Percentiles rank a stretch among this genome's conserved stretches.
Evolutionary conservation across 2,797 vertebrate genomes (phyloP).

Genomic region (Anguilla marmorata): DNA sequence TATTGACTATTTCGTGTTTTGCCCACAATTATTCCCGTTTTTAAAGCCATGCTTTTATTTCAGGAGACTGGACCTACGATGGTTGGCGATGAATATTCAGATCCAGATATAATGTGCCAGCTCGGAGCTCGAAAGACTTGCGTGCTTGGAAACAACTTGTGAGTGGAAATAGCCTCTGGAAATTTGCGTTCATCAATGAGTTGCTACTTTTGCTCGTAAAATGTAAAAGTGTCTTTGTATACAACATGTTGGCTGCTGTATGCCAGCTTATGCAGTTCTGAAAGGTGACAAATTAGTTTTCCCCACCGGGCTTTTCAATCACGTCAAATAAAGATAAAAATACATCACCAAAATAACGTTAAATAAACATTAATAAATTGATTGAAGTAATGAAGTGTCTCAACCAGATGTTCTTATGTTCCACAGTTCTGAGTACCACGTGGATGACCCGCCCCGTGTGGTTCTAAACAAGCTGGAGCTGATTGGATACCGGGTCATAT

Average conservation of each 20-base stretch:
- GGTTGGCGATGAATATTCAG: slow-evolving; percentile 75
- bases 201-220: not conserved
- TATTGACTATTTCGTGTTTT: not conserved
- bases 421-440: slow-evolving; percentile 74
- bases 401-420: not conserved
- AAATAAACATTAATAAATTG: not conserved
- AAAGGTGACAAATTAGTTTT: not conserved
- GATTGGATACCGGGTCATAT: slow-evolving; percentile 71
- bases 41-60: slow-evolving; percentile 23
- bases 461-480: slow-evolving; percentile 77
- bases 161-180: slow-evolving; percentile 51
- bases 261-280: not conserved
- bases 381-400: not conserved
- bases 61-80: slow-evolving; percentile 78
- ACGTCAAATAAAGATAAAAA: not conserved
- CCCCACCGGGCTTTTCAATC: not conserved
- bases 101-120: slow-evolving; percentile 70
- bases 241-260: too few relatives aligned
- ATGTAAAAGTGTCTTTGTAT: not conserved
- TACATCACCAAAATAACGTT: not conserved
- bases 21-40: not conserved
- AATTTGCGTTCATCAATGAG: not conserved
- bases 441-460: slow-evolving; percentile 68
- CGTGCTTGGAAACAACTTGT: slow-evolving; percentile 77
- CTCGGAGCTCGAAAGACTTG: slow-evolving; percentile 73